phyloP scores from a whole-genome alignment of 2,797 vertebrate species.

The Tapera naevia region DNA sequence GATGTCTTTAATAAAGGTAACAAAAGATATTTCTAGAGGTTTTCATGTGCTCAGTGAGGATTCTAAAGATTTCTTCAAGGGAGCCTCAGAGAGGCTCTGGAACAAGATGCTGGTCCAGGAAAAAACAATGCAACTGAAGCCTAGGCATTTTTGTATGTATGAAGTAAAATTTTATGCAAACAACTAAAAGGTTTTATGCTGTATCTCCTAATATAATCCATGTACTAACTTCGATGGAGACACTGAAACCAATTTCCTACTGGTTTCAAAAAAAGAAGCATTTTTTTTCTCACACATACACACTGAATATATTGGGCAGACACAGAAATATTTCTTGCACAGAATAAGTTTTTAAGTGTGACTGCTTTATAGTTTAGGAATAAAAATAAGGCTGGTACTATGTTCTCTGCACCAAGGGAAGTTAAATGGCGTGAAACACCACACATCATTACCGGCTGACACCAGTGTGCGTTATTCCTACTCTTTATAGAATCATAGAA shows the following conservation, averaged over 20 bases:
- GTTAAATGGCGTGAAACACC: fast-evolving
- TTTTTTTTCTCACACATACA: not conserved
- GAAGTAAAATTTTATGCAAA: not conserved
- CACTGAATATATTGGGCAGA: fast-evolving
- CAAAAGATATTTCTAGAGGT: not conserved
- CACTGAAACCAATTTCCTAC: fast-evolving
- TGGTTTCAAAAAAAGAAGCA: not conserved
- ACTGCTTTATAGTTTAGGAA: not conserved
- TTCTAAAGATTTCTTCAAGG: not conserved
- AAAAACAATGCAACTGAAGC: fast-evolving
- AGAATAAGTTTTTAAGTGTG: fast-evolving
- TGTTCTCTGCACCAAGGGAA: fast-evolving
- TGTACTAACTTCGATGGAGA: fast-evolving
- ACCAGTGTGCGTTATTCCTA: fast-evolving
- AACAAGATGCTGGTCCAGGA: not conserved
- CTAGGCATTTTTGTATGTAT: fast-evolving
- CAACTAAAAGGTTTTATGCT: not conserved
- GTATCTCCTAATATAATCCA: not conserved
- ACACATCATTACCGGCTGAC: fast-evolving
- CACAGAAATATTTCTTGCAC: not conserved
- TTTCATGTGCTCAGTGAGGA: not conserved
- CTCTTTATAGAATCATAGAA: too few species aligned
- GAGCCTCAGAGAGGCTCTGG: not conserved
- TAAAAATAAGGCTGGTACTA: not conserved
- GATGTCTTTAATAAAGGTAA: not conserved